A percentile compares a stretch with the other conserved stretches of the same genome.
Evolutionary conservation across 1,140 invertebrate species (phyloP).

Genomic region (Drosophila miranda): DNA sequence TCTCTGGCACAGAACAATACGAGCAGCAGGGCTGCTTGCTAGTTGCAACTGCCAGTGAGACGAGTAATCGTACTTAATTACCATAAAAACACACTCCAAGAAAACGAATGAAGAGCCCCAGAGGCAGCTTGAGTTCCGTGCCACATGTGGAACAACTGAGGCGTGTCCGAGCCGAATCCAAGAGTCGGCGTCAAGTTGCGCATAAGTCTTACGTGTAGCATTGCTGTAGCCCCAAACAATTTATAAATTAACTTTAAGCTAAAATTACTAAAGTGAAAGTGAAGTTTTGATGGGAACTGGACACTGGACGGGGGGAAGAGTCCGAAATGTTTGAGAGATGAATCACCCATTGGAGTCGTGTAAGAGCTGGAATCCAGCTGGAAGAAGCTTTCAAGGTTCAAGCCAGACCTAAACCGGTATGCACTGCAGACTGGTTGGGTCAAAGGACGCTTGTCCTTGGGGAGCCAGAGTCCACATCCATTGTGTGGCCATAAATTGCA

Average conservation of each 20-base stretch:
- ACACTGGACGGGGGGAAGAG: conserved; percentile 4
- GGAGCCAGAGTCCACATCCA: not conserved
- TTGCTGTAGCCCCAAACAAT: conserved; percentile 5
- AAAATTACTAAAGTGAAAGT: conserved; percentile 48
- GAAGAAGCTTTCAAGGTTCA: conserved; percentile 19
- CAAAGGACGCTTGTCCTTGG: conserved; percentile 71
- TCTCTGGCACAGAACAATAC: conserved; percentile 32
- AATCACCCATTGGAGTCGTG: conserved; percentile 14
- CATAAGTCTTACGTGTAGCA: conserved; percentile 13
- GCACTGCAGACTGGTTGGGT: conserved; percentile 20
- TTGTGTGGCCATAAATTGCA: conserved; percentile 43
- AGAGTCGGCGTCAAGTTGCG: conserved; percentile 7
- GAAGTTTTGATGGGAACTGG: conserved; percentile 35
- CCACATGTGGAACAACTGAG: conserved; percentile 59
- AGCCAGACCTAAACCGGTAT: conserved; percentile 31
- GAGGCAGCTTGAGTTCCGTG: conserved; percentile 51
- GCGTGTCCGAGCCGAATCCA: conserved; percentile 25
- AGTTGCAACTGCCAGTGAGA: conserved; percentile 32
- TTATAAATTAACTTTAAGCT: conserved; percentile 10
- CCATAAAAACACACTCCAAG: conserved; percentile 34
- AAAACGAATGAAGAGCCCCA: conserved; percentile 9
- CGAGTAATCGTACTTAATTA: conserved; percentile 51
- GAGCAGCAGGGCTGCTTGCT: conserved; percentile 29
- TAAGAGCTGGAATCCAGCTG: not conserved
- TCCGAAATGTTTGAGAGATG: conserved; percentile 7